Evolutionary conservation across 2,113 vertebrate species (phyloP), one percentile per base, ranked within the genome.

Genomic region (Dasypus novemcinctus): DNA sequence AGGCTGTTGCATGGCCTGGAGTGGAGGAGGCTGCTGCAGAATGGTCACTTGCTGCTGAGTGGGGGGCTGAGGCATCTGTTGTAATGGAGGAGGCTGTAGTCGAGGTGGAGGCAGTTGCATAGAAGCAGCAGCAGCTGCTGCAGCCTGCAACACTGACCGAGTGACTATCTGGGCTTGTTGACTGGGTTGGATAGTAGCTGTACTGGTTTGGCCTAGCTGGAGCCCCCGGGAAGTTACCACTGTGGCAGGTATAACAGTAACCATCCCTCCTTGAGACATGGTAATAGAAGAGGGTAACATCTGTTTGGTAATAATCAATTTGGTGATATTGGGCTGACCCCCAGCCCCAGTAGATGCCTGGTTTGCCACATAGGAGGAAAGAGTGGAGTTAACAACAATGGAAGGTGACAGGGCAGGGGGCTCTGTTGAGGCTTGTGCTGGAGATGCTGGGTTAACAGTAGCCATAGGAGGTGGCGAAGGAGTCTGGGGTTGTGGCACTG

Each of bases 251-350:
- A 99, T 98, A 10, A 99, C 98, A 0, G 97, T 99, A 96, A 99
- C 98, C 81, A 99, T 97, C 23, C 98, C 98, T 38, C 98, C 98
- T 88, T 98, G 98, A 61, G 98, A 98, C 89, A 98, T 96, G 3
- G 98, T 97, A 85, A 98, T 98, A 0, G 98, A 98, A 68, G 99
- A 98, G 38, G 98, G 98, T 80, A 98, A 95, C 97, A 98, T 98
- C 96, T 99, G 99, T 96, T 99, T 99, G 96, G 98, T 98, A 84
- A 99, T 99, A 97, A 99, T 98, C 96, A 99, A 99, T 96, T 99
- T 99, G 71, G 99, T 98, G 96, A 99, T 98, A 14, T 97, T 98
- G 91, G 98, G 97, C 93, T 98, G 98, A 87, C 98, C 97, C 63
- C 95, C 98, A 97, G 57, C 95, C 96, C 96, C 96, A 79, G 96